Base-by-base conservation (phyloP, 92 coral and sea anemone genomes). In the Porites cylindrica region DNA sequence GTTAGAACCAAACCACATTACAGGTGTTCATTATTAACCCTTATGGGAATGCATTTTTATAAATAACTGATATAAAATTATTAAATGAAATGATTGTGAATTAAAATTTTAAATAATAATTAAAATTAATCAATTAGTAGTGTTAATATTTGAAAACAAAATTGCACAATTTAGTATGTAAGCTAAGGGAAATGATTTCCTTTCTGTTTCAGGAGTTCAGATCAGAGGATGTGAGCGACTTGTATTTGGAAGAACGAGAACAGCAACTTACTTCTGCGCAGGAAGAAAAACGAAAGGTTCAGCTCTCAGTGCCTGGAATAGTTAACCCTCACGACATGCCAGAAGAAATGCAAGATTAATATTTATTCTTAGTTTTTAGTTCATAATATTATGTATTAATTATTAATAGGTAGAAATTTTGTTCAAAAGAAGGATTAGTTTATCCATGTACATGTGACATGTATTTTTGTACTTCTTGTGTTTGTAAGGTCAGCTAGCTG, bases 341-440 rank as follows among this genome's bases (percentile, higher is more conserved):
- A 43, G 99, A 97, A 73, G 99, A 97, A 74, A 97, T 97, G 99
- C 99, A 97, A 92, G 99, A 97, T 90, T 95, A 92, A 85, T 87
- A 58, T 83, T 69, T 76, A 67, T 78, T 61, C 26, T 10, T 77
- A 67, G 78, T 82, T 79, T 70, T 82, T 82, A 82, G 69, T 70
- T 51, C 16, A 80, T 52, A 61, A 72, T 47, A 14, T 53, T 81
- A 72, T 85, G 69, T 76, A 77, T 77, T 75, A 84, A 78, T 73
- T 50, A 63, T 63, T 4, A 38, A 38, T 56, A 74, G 82, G 26
- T 90, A 90, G 88, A 47, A 19, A 53, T 81, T 80, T 85, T 85
- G 93, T 75, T 72, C 62, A 77, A 29, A 53, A 67, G 85, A 53
- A 69, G n/a, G 43, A 65, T 74, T 73, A 47, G 17, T 82, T 38